Base-by-base conservation (phyloP, 2,888 invertebrate genomes). In the Eupithecia subfuscata region DNA sequence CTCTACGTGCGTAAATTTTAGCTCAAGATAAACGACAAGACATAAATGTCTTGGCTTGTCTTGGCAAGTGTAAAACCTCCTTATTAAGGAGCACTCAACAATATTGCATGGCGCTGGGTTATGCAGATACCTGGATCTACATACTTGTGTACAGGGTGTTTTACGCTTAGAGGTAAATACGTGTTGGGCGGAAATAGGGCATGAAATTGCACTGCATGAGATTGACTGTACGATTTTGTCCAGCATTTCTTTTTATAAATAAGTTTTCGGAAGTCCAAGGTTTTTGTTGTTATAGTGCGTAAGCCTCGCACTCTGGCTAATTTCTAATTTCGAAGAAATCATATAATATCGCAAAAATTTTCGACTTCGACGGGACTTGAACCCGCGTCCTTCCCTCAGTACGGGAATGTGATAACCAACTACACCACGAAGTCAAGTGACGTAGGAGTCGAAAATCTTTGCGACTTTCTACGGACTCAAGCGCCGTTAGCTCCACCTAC, bases 81-180 rank as follows among this genome's bases (percentile, higher is more conserved):
- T 79, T 76, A 75, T 37, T 79, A 80, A 78, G 78, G 34, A 82
- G 81, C 83, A 83, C 83, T 83, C 83, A 77, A 75, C 76, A 43
- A 80, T 82, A 83, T 83, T 83, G 80, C 82, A 77, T 78, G 80
- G 73, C 77, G 70, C 73, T 64, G 70, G 73, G 75, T 71, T 75
- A 80, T 82, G 81, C 79, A 82, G 77, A 83, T 81, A 78, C 74
- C 78, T 65, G 56, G 68, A 68, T 67, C 18, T 68, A 68, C 43
- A 68, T 67, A 64, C 64, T 34, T 34, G 40, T 12, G 8, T 67
- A 68, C 68, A 68, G 37, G n/a, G 18, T 67, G 65, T 22, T n/a
- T 22, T 18, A 7, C n/a, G 7, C n/a, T 40, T 16, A 18, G 64
- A 18, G 34, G 65, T 56, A 4, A 56, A 22, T 22, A 37, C 11